Percentiles rank a stretch among this genome's conserved stretches.
Conservation (phyloP, 2,113 vertebrate genomes). For the Microcebus ravelobensis region DNA sequence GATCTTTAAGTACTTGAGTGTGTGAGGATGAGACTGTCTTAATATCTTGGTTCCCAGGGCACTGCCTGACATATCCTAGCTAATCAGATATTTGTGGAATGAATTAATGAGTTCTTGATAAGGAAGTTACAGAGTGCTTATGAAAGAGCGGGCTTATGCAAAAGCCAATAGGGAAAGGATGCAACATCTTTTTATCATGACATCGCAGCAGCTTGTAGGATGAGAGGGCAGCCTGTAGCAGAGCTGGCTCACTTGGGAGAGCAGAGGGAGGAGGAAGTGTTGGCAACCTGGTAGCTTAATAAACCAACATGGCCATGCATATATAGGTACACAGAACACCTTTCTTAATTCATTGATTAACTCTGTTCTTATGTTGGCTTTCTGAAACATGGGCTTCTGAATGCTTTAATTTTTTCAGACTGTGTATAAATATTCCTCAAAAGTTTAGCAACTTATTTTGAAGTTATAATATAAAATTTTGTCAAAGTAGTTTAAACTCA, state of each 20-base stretch:
- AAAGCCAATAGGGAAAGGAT: not conserved
- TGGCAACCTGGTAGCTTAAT: not conserved
- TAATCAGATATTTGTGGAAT: no score
- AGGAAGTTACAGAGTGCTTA: not conserved
- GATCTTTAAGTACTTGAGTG: not conserved
- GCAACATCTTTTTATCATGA: not conserved
- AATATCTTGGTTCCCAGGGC: no score
- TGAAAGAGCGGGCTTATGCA: not conserved
- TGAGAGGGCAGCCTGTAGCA: no score
- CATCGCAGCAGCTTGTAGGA: fast-evolving
- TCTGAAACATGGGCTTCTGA: not conserved
- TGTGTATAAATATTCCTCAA: not conserved
- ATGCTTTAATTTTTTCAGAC: not conserved
- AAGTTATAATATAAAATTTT: slow-evolving; percentile 10
- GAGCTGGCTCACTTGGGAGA: not conserved
- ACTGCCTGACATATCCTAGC: not conserved
- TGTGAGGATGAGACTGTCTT: not conserved
- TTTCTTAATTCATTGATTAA: not conserved
- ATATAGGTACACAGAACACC: not conserved
- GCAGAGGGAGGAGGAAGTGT: no score
- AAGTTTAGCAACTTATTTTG: slow-evolving; percentile 25
- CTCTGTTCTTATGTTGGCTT: not conserved
- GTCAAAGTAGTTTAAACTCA: slow-evolving; percentile 20
- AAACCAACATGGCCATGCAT: no score
- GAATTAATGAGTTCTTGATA: not conserved